A percentile compares a stretch with the other conserved stretches of the same genome.
phyloP scores from a whole-genome alignment of 30 jellyfish, hydroid and myxozoan genomes.

The Aurelia aurita region DNA sequence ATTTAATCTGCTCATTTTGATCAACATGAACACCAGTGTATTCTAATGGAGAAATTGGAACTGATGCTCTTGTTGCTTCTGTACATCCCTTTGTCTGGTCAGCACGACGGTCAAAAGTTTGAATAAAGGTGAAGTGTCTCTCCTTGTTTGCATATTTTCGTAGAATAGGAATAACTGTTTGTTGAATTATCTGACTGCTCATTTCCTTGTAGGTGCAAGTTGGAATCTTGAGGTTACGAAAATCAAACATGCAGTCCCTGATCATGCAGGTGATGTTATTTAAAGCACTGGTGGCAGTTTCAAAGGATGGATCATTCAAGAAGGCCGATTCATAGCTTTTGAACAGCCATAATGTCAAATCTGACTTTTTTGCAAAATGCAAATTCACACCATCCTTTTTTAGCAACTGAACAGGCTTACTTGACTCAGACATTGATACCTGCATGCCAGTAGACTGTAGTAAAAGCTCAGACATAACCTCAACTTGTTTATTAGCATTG shows the following conservation, averaged over 20 bases:
- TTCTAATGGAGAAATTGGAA: slow-evolving; percentile 37
- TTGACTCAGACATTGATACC: slow-evolving; percentile 26
- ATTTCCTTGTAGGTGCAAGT: slow-evolving; percentile 49
- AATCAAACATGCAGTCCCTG: slow-evolving; percentile 60
- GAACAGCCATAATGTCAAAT: no score
- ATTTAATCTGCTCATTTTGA: slow-evolving; percentile 24
- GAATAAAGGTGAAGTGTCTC: slow-evolving; percentile 45
- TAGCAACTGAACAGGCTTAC: no score
- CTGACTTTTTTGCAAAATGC: no score
- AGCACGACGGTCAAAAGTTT: slow-evolving; percentile 52
- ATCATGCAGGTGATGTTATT: slow-evolving; percentile 55
- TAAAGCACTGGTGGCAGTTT: no score
- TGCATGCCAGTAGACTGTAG: slow-evolving; percentile 67
- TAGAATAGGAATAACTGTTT: slow-evolving; percentile 21
- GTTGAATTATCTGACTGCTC: slow-evolving; percentile 25
- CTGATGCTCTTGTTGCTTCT: slow-evolving; percentile 46
- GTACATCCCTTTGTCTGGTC: slow-evolving; percentile 63
- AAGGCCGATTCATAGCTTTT: no score
- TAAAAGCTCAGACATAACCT: no score
- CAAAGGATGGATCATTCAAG: no score
- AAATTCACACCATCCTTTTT: no score
- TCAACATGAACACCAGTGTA: slow-evolving; percentile 37
- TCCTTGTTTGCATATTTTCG: slow-evolving; percentile 29
- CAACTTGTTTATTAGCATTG: slow-evolving; percentile 51
- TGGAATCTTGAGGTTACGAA: slow-evolving; percentile 38